Conservation (phyloP, 2,888 invertebrate genomes). For the Pomacea canaliculata region DNA sequence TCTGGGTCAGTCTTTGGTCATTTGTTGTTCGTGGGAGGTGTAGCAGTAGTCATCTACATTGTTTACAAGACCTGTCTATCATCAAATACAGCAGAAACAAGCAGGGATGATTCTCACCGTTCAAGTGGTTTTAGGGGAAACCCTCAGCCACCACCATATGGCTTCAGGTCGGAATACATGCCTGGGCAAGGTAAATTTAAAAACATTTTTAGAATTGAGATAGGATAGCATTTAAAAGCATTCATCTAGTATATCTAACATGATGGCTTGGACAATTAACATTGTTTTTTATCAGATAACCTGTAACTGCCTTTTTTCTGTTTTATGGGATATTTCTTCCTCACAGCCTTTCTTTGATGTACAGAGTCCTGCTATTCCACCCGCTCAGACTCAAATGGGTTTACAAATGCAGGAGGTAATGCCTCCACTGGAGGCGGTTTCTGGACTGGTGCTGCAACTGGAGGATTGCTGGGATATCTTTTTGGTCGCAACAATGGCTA, state of each 20-base stretch:
- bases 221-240: too few relatives aligned
- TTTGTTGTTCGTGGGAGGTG: constrained; percentile 60
- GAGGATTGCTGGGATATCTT: constrained; percentile 58
- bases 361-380: background rate
- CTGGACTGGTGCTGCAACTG: constrained; percentile 59
- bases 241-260: too few relatives aligned
- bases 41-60: constrained; percentile 67
- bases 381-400: constrained; percentile 23
- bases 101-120: constrained; percentile 19
- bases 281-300: too few relatives aligned
- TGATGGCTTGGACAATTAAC: too few relatives aligned
- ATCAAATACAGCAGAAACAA: constrained; percentile 14
- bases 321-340: too few relatives aligned
- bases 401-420: constrained; percentile 28
- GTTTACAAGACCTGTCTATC: constrained; percentile 70
- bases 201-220: too few relatives aligned
- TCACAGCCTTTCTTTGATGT: too few relatives aligned
- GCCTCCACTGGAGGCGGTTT: constrained; percentile 47
- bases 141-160: constrained; percentile 42
- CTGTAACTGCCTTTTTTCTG: too few relatives aligned
- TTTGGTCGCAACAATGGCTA: constrained; percentile 44
- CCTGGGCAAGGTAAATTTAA: constrained; percentile 37
- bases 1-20: constrained; percentile 51
- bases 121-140: constrained; percentile 6
- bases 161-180: constrained; percentile 63